Percentiles rank a stretch among this genome's conserved stretches.
Conservation (phyloP, 2,797 vertebrate species). For the Hippopotamyrus pictus region DNA sequence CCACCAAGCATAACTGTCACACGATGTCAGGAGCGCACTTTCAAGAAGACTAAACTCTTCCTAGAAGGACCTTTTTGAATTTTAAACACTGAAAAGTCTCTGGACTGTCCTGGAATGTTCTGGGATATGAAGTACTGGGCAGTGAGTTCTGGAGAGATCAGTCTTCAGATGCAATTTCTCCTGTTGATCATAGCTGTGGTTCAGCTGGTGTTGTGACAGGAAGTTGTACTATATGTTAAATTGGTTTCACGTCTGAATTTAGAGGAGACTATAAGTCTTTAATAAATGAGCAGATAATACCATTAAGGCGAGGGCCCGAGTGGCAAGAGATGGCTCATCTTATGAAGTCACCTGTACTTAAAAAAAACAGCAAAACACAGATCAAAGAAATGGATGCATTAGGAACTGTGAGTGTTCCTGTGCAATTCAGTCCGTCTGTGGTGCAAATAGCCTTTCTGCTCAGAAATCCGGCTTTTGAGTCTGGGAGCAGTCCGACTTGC, state of each 20-base stretch:
- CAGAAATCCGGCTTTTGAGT: background rate
- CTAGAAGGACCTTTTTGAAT: background rate
- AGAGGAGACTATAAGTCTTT: background rate
- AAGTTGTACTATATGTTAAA: background rate
- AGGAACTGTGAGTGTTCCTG: background rate
- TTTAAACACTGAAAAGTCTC: background rate
- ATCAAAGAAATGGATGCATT: background rate
- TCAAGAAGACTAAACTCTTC: background rate
- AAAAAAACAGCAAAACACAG: background rate
- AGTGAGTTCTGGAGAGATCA: background rate
- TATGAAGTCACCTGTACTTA: background rate
- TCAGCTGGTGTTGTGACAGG: background rate
- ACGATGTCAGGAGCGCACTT: background rate
- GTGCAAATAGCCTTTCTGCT: background rate
- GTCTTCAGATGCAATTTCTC: background rate
- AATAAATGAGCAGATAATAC: background rate
- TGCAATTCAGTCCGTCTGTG: background rate
- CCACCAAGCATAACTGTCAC: slow-evolving; percentile 14
- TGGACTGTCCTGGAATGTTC: background rate
- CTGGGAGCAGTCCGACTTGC: background rate
- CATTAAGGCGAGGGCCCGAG: background rate
- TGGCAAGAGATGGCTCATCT: background rate
- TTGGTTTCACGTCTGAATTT: background rate
- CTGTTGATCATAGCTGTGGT: background rate
- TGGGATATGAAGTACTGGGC: background rate